These are phyloP conservation scores for Melopsittacus undulatus DNA, from an alignment of 2,797 vertebrate genomes.

Conservation along the genomic window DNA sequence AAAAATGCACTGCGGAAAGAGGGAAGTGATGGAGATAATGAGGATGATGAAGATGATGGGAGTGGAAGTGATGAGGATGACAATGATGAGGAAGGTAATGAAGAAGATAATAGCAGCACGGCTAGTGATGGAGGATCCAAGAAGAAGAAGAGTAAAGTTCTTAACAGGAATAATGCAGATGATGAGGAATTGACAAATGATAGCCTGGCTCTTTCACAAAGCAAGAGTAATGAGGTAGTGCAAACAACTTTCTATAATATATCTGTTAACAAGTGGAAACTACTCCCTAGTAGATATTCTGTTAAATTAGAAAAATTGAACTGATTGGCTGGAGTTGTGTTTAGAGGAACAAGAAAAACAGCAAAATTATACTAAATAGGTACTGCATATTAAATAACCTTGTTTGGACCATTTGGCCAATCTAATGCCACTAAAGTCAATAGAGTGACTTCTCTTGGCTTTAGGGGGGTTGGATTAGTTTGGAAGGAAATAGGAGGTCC, in stretches of 20 bases:
- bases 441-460: not conserved
- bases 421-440: conserved; percentile 10
- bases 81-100: conserved; percentile 79
- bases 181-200: conserved; percentile 98
- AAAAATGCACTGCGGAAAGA: conserved; percentile 82
- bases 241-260: conserved; percentile 81
- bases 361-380: not conserved
- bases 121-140: conserved; percentile 88
- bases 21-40: conserved; percentile 85
- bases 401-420: not conserved
- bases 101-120: conserved; percentile 85
- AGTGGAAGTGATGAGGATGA: conserved; percentile 83
- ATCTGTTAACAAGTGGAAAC: conserved; percentile 72
- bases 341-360: not conserved
- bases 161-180: conserved; percentile 86
- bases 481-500: not conserved
- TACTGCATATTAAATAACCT: not conserved
- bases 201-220: conserved; percentile 94
- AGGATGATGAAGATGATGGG: conserved; percentile 83
- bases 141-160: conserved; percentile 87
- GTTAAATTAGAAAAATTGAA: conserved; percentile 32
- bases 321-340: conserved; percentile 10
- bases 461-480: conserved; percentile 5
- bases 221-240: conserved; percentile 95
- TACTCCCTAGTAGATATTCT: conserved; percentile 42